Evolutionary conservation across 2,888 invertebrate species (phyloP).

Genomic region (Busseola fusca): DNA sequence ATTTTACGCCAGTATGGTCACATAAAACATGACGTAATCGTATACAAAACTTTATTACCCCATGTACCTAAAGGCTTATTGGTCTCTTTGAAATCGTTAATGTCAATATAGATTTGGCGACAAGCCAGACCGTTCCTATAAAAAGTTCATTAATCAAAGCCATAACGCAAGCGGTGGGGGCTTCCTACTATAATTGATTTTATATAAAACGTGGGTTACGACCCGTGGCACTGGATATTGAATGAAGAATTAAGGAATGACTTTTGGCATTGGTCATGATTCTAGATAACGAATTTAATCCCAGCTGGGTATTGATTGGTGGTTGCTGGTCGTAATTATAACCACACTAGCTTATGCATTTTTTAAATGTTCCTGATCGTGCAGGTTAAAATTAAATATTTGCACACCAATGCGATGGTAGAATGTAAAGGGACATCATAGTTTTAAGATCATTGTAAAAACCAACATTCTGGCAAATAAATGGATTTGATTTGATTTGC

Average conservation of each 20-base stretch:
- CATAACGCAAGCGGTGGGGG: conserved; percentile 44
- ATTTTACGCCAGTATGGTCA: conserved; percentile 4
- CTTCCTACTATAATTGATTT: conserved; percentile 72
- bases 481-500: too few relatives aligned
- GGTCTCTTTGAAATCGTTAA: conserved; percentile 70
- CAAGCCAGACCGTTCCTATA: conserved; percentile 69
- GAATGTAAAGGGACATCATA: too few relatives aligned
- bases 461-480: too few relatives aligned
- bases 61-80: conserved; percentile 49
- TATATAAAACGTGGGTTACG: conserved; percentile 63
- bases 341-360: too few relatives aligned
- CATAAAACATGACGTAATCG: conserved; percentile 33
- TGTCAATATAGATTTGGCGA: conserved; percentile 78
- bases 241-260: conserved; percentile 19
- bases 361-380: too few relatives aligned
- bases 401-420: too few relatives aligned
- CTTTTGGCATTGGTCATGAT: conserved; percentile 3
- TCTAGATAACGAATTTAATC: not conserved
- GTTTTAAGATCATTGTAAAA: too few relatives aligned
- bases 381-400: too few relatives aligned
- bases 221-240: conserved; percentile 23
- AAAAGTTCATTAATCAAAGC: conserved; percentile 78
- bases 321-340: too few relatives aligned
- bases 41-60: conserved; percentile 35
- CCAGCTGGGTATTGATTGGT: not conserved